phyloP scores from a whole-genome alignment of 2,113 vertebrate genomes.

The Ailuropoda melanoleuca region DNA sequence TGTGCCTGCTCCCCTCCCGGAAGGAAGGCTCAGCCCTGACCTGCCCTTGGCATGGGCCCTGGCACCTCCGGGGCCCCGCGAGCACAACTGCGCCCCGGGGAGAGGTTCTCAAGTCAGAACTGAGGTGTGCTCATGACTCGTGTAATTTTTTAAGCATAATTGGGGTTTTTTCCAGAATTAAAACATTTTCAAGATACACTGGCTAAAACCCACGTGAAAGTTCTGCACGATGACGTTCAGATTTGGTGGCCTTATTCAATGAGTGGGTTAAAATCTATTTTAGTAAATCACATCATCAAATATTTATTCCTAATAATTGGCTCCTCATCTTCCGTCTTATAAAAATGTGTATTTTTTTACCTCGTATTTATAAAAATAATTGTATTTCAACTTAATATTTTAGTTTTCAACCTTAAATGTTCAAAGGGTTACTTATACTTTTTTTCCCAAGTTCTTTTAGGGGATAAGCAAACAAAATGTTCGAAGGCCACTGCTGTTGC shows the following conservation, averaged over 20 bases:
- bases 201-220: not conserved
- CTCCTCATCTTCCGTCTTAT: not conserved
- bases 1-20: fast-evolving
- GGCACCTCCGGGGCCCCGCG: fast-evolving
- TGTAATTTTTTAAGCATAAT: not conserved
- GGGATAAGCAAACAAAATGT: not conserved
- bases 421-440: not conserved
- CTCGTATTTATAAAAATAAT: not conserved
- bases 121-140: not conserved
- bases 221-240: not conserved
- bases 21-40: not conserved
- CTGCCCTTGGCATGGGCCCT: not conserved
- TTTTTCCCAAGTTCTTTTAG: not conserved
- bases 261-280: not conserved
- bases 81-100: not conserved
- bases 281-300: not conserved
- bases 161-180: not conserved
- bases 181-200: not conserved
- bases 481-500: not conserved
- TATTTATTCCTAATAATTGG: not conserved
- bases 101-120: not conserved
- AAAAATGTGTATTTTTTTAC: not conserved
- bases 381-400: not conserved
- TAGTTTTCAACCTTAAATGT: not conserved
- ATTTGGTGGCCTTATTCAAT: not conserved